A percentile compares a stretch with the other conserved stretches of the same genome.
Evolutionary conservation across 2,888 invertebrate species (phyloP).

Genomic region (Lissocephala sabroskyi): DNA sequence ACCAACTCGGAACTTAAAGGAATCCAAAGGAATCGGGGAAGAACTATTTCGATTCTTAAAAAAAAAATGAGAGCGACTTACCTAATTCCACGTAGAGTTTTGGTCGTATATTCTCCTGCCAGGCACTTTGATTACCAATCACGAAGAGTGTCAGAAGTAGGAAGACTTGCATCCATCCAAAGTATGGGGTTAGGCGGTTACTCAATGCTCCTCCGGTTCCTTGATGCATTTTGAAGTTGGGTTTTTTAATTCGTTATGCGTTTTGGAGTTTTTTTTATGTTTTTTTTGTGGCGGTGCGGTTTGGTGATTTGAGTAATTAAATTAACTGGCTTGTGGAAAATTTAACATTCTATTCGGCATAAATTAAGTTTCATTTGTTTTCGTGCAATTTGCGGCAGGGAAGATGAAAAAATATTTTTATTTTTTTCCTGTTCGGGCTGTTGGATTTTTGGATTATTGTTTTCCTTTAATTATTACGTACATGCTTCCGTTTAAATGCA

Average conservation of each 20-base stretch:
- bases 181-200: slow-evolving; percentile 33
- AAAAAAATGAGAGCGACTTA: too few species aligned
- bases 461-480: slow-evolving; percentile 42
- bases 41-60: too few species aligned
- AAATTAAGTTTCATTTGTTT: slow-evolving; percentile 38
- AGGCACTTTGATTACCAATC: slow-evolving; percentile 76
- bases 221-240: slow-evolving; percentile 22
- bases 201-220: slow-evolving; percentile 22
- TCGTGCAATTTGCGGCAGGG: too few species aligned
- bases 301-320: slow-evolving; percentile 24
- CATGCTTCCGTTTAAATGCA: slow-evolving; percentile 42
- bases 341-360: slow-evolving; percentile 51
- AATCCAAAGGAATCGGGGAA: too few species aligned
- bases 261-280: slow-evolving; percentile 14
- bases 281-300: slow-evolving; percentile 27
- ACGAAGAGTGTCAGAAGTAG: slow-evolving; percentile 71
- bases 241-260: slow-evolving; percentile 27
- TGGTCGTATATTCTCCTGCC: slow-evolving; percentile 94
- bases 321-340: slow-evolving; percentile 34
- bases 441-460: slow-evolving; percentile 19
- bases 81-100: slow-evolving; percentile 95
- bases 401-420: too few species aligned
- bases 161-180: slow-evolving; percentile 66
- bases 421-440: slow-evolving; percentile 6
- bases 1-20: too few species aligned